A percentile compares a stretch with the other conserved stretches of the same genome.
Evolutionary conservation across 2,113 vertebrate genomes (phyloP).

Genomic region (Meleagris gallopavo): DNA sequence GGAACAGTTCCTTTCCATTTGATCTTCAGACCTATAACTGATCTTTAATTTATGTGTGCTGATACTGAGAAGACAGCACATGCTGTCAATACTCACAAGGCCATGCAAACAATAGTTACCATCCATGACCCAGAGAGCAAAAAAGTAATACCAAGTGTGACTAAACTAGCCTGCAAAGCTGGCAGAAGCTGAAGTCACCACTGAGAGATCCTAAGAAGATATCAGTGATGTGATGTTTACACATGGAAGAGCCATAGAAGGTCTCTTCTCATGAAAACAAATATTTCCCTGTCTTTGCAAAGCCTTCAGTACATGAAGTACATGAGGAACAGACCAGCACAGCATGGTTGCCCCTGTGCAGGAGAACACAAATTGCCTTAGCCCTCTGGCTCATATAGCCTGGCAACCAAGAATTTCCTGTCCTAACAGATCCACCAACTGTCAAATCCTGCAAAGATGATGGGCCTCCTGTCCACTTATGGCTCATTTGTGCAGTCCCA

Average conservation of each 20-base stretch:
- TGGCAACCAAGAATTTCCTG: neutral
- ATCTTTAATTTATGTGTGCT: neutral
- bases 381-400: neutral
- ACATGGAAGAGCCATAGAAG: neutral
- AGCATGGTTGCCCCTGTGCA: too few relatives aligned
- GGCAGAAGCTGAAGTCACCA: neutral
- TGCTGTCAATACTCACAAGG: neutral
- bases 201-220: neutral
- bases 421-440: neutral
- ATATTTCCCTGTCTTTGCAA: neutral
- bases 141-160: neutral
- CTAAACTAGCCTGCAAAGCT: neutral
- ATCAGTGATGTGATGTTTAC: neutral
- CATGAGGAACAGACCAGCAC: neutral
- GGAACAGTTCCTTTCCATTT: neutral
- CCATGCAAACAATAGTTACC: neutral
- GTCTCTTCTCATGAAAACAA: neutral
- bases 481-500: fast-evolving
- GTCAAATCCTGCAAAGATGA: neutral
- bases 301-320: fast-evolving
- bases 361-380: neutral
- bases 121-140: neutral
- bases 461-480: fast-evolving
- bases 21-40: neutral
- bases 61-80: neutral